Conservation (phyloP, 2,113 vertebrate genomes). For the Mormoops blainvillei region DNA sequence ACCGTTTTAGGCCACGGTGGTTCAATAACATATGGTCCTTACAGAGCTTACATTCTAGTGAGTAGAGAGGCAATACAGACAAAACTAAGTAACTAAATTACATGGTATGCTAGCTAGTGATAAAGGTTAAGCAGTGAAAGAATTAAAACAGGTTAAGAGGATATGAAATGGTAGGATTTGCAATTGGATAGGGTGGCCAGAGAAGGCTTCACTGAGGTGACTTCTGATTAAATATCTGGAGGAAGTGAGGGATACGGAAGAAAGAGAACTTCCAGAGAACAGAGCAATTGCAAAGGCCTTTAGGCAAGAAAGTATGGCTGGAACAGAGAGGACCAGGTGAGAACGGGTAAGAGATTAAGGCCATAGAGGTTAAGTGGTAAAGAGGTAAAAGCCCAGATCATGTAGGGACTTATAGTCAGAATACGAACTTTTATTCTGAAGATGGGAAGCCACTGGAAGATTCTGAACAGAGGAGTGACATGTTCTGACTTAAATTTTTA, state of each 20-base stretch:
- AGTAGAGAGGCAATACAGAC: not conserved
- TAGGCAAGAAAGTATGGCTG: not conserved
- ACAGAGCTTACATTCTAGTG: not conserved
- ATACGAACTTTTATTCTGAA: not conserved
- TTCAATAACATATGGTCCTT: not conserved
- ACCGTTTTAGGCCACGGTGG: not conserved
- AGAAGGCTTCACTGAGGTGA: not conserved
- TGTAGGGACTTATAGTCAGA: not conserved
- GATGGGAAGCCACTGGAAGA: not conserved
- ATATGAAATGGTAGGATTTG: not conserved
- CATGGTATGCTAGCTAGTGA: not conserved
- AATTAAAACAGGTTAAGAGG: not conserved
- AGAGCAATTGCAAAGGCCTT: not conserved
- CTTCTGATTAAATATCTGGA: conserved; percentile 1
- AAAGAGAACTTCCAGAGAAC: not conserved
- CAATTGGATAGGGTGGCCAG: not conserved
- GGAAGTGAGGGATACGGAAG: not conserved
- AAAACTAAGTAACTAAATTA: not conserved
- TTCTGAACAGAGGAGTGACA: not conserved
- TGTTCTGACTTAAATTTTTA: not conserved
- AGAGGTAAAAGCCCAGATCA: not conserved
- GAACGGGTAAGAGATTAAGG: not conserved
- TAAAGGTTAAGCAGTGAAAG: not conserved
- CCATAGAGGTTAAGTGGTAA: not conserved
- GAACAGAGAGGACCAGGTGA: not conserved